Evolutionary conservation across 2,113 vertebrate genomes (phyloP).

Genomic region (Colistium nudipinnis): DNA sequence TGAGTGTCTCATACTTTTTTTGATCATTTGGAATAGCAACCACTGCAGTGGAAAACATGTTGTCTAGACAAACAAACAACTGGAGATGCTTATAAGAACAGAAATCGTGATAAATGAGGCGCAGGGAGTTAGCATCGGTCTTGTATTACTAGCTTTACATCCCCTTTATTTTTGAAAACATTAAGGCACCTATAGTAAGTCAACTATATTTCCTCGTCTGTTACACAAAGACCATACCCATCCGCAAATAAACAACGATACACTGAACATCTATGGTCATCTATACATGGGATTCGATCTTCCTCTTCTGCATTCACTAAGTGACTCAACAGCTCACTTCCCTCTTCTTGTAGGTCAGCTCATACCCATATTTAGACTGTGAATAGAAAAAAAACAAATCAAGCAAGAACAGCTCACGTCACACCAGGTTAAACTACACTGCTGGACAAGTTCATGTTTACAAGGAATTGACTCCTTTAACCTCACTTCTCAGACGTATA

Average conservation of each 20-base stretch:
- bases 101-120: no score
- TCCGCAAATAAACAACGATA: neutral
- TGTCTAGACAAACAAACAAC: neutral
- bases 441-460: fast-evolving
- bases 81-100: neutral
- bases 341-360: conserved; percentile 51
- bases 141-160: no score
- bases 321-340: conserved; percentile 75
- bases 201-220: no score
- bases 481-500: conserved; percentile 87
- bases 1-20: no score
- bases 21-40: no score
- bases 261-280: conserved; percentile 42
- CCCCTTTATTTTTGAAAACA: neutral
- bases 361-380: conserved; percentile 23
- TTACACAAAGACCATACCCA: neutral
- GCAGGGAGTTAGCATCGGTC: neutral
- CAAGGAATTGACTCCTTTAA: no score
- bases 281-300: conserved; percentile 50
- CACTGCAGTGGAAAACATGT: neutral
- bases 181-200: no score
- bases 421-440: neutral
- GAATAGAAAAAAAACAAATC: neutral
- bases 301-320: conserved; percentile 73
- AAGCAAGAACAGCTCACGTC: neutral